phyloP scores from a whole-genome alignment of 2,113 vertebrate genomes.

The Cottus gobio region DNA sequence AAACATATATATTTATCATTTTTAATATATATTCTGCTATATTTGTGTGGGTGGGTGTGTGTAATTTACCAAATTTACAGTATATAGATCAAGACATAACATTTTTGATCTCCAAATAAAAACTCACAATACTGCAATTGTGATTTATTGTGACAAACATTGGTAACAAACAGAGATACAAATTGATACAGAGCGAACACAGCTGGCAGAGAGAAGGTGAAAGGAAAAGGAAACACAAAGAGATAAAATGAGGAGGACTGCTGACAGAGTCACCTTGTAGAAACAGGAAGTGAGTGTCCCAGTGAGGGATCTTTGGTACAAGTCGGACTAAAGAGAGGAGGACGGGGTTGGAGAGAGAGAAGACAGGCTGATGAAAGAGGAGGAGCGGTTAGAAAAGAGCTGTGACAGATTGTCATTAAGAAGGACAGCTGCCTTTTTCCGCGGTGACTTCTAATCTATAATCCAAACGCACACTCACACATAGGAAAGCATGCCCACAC shows the following conservation, averaged over 20 bases:
- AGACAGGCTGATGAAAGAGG: slow-evolving; percentile 62
- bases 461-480: slow-evolving; percentile 28
- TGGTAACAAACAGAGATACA: background rate
- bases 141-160: background rate
- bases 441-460: slow-evolving; percentile 53
- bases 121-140: background rate
- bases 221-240: background rate
- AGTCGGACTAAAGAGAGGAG: slow-evolving; percentile 46
- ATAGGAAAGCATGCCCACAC: slow-evolving; percentile 2
- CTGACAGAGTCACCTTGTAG: slow-evolving; percentile 78
- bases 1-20: background rate
- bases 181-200: background rate
- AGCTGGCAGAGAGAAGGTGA: background rate
- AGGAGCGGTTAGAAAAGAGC: slow-evolving; percentile 51
- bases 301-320: slow-evolving; percentile 52
- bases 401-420: slow-evolving; percentile 78
- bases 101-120: background rate
- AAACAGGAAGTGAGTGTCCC: slow-evolving; percentile 50
- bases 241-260: slow-evolving; percentile 38
- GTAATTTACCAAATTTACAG: background rate
- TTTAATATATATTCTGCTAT: too few relatives aligned
- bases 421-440: slow-evolving; percentile 72
- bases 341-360: slow-evolving; percentile 24
- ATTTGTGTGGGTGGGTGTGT: too few relatives aligned
- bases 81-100: background rate